Conservation (phyloP, 2,113 vertebrate genomes). For the Leptobrachium ailaonicum region DNA sequence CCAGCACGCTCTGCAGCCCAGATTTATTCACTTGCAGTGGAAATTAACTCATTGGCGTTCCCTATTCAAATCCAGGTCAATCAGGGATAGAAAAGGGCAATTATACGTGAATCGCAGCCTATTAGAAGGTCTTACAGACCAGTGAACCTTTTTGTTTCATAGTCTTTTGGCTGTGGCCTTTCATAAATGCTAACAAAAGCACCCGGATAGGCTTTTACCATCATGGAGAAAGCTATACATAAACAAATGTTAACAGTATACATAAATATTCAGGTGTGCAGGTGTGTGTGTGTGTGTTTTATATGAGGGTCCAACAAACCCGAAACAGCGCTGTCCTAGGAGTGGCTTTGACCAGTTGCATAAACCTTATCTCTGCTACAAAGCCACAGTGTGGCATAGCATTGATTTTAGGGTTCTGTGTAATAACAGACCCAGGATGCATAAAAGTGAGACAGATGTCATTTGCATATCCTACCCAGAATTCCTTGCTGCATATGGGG, state of each 20-base stretch:
- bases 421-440: too few species aligned
- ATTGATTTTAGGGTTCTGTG: too few species aligned
- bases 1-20: constrained; percentile 4
- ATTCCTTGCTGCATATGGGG: too few species aligned
- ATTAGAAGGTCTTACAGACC: constrained; percentile 29
- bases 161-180: neutral
- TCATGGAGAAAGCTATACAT: neutral
- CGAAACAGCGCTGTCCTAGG: too few species aligned
- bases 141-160: constrained; percentile 6
- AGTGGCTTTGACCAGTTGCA: too few species aligned
- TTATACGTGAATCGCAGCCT: constrained; percentile 15
- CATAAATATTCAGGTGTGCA: too few species aligned
- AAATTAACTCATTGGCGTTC: constrained; percentile 42
- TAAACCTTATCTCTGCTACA: too few species aligned
- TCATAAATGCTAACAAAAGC: constrained; percentile 6
- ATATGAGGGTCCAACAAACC: too few species aligned
- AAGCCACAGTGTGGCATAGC: too few species aligned
- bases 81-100: constrained; percentile 34
- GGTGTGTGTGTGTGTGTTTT: too few species aligned
- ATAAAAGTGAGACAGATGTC: too few species aligned
- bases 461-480: too few species aligned
- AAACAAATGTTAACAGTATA: neutral
- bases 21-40: constrained; percentile 32
- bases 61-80: constrained; percentile 35
- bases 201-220: constrained; percentile 12